Evolutionary conservation across 2,888 invertebrate species (phyloP).

Genomic region (Rapana venosa): DNA sequence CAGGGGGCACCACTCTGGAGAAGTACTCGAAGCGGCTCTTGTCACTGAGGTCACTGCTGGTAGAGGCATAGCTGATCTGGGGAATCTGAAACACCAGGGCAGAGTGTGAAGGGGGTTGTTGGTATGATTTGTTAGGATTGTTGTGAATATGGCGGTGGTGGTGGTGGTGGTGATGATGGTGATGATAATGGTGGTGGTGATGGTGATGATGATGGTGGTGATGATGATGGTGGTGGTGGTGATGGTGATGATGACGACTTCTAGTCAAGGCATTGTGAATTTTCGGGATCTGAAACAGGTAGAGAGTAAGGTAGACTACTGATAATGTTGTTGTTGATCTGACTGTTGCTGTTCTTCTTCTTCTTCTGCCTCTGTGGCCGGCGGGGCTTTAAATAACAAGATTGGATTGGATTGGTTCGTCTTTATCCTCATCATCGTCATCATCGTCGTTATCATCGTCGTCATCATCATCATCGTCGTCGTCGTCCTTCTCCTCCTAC

Average conservation of each 20-base stretch:
- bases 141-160: not conserved
- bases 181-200: too few species aligned
- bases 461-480: too few species aligned
- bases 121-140: too few species aligned
- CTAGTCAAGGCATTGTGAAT: too few species aligned
- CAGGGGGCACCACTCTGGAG: constrained; percentile 82
- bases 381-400: too few species aligned
- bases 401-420: too few species aligned
- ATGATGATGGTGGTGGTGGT: not conserved
- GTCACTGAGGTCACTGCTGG: constrained; percentile 86
- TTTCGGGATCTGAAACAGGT: too few species aligned
- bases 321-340: not conserved
- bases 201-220: not conserved
- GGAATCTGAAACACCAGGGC: constrained; percentile 82
- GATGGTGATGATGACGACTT: too few species aligned
- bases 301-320: too few species aligned
- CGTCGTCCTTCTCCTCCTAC: too few species aligned
- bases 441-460: too few species aligned
- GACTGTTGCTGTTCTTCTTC: not conserved
- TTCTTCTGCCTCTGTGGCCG: not conserved
- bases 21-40: constrained; percentile 87
- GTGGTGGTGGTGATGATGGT: not conserved
- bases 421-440: too few species aligned
- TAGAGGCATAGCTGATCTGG: constrained; percentile 86
- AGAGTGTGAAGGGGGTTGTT: not conserved